Conservation (phyloP, 2,113 vertebrate species). For the Sylvicapra grimmia region DNA sequence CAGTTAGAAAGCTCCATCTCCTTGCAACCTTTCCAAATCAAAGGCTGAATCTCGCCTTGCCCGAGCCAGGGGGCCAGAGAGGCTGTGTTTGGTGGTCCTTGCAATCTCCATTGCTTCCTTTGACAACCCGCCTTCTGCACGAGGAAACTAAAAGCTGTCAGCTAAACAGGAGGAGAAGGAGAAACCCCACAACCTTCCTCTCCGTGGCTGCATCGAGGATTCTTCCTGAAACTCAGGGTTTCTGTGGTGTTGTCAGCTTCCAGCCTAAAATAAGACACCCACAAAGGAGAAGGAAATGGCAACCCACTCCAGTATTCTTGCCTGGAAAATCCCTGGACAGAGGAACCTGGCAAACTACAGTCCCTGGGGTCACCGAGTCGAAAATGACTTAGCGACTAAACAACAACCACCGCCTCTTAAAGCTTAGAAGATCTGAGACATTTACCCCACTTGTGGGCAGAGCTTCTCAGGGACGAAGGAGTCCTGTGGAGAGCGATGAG, state of each 20-base stretch:
- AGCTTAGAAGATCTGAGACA: conserved; percentile 23
- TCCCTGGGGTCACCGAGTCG: background rate
- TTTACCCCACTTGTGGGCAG: background rate
- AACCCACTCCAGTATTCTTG: background rate
- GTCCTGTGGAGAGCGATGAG: conserved; percentile 19
- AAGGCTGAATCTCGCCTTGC: background rate
- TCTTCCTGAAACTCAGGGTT: conserved; percentile 5
- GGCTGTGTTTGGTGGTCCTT: background rate
- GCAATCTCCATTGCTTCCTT: background rate
- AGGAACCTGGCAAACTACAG: background rate
- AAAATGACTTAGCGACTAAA: background rate
- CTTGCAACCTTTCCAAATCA: conserved; percentile 35
- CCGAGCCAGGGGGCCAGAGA: background rate
- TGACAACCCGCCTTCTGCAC: background rate
- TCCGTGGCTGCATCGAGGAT: background rate
- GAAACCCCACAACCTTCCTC: background rate
- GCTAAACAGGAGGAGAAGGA: background rate
- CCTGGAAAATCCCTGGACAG: background rate
- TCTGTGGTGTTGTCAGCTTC: conserved; percentile 1
- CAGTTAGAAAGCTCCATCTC: conserved; percentile 49
- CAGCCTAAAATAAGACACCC: conserved; percentile 41
- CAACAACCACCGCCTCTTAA: background rate
- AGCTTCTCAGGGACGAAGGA: background rate
- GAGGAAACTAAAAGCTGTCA: background rate
- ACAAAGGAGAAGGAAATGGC: background rate